Percentiles rank a stretch among this genome's conserved stretches.
These are phyloP conservation scores for Microctonus brassicae DNA, from an alignment of 2,888 invertebrate species.

Conservation along the genomic window DNA sequence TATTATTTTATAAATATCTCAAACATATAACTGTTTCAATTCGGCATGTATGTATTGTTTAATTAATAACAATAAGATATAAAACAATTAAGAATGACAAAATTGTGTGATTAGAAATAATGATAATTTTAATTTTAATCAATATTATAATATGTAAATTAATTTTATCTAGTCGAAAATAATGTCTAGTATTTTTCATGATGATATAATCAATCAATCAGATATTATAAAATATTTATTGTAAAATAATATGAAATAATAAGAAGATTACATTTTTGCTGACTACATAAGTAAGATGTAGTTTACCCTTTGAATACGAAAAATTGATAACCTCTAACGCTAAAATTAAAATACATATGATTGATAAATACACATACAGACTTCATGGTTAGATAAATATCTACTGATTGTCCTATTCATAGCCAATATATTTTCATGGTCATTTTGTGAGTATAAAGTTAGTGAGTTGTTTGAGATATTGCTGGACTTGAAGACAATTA, in stretches of 20 bases:
- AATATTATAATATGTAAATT: too few species aligned
- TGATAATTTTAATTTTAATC: too few species aligned
- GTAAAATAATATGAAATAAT: background rate
- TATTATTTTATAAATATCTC: too few species aligned
- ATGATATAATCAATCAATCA: too few species aligned
- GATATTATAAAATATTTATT: too few species aligned
- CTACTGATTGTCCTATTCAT: background rate
- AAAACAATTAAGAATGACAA: too few species aligned
- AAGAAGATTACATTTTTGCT: background rate
- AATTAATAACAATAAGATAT: too few species aligned
- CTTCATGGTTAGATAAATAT: constrained; percentile 23
- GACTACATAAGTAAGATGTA: background rate
- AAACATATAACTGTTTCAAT: too few species aligned
- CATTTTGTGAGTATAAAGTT: background rate
- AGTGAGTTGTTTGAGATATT: background rate
- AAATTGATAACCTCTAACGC: background rate
- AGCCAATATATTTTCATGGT: background rate
- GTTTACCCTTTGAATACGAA: background rate
- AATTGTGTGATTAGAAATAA: too few species aligned
- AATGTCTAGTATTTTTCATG: too few species aligned
- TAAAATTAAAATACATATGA: background rate
- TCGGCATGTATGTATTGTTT: too few species aligned
- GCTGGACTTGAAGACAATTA: background rate
- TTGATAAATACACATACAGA: constrained; percentile 22
- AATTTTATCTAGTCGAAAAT: too few species aligned